A percentile compares a stretch with the other conserved stretches of the same genome.
Conservation (phyloP, 2,888 invertebrate genomes). For the Ctena decussata region DNA sequence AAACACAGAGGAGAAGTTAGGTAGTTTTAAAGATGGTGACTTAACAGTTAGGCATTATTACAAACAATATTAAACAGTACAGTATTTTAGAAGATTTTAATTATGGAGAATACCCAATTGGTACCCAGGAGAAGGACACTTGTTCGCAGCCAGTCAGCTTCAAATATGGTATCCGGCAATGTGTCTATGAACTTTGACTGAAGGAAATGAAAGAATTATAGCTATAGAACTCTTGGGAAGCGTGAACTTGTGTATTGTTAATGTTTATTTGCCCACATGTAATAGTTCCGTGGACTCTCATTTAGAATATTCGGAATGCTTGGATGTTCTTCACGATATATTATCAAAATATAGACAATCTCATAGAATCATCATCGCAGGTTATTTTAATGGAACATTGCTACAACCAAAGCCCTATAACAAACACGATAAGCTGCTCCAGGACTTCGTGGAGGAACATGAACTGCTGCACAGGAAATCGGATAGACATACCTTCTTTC, state of each 20-base stretch:
- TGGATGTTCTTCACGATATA: neutral
- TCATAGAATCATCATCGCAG: neutral
- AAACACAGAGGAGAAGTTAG: too few species aligned
- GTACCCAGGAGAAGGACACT: too few species aligned
- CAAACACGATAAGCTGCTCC: neutral
- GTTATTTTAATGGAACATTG: constrained; percentile 4
- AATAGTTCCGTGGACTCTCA: neutral
- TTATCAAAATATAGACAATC: neutral
- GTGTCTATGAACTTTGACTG: too few species aligned
- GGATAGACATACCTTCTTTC: neutral
- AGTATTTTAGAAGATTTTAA: too few species aligned
- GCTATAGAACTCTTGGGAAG: neutral
- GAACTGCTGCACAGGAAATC: neutral
- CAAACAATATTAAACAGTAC: too few species aligned
- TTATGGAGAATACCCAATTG: too few species aligned
- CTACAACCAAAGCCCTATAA: neutral
- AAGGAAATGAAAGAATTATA: neutral
- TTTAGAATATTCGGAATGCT: neutral
- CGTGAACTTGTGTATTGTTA: neutral
- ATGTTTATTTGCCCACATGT: neutral
- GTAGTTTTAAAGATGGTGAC: too few species aligned
- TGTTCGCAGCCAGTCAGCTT: too few species aligned
- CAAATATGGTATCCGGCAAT: too few species aligned
- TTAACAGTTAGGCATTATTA: too few species aligned
- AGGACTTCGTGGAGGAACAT: neutral